Base-by-base conservation (phyloP, 2,113 vertebrate species). In the Ceyx melanurus region DNA sequence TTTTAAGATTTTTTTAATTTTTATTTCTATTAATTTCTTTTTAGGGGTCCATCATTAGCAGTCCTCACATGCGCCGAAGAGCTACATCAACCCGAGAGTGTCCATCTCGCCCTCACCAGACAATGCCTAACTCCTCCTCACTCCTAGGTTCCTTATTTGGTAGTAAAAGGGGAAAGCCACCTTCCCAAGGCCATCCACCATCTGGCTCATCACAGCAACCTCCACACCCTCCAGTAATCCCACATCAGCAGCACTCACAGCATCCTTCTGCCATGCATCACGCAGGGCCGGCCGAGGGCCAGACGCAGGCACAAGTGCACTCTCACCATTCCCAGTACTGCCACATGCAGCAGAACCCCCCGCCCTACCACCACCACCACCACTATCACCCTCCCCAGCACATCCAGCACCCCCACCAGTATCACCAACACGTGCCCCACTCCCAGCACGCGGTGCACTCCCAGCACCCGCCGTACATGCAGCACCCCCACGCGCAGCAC, bases 21-120 rank as follows among this genome's bases (percentile, higher is more conserved):
- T 97, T 71, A 91, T 97, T 97, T 98, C 97, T 97, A 96, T 98
- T 97, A 97, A 98, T 98, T 98, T 98, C 98, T 98, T 98, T 98
- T 96, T 98, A 99, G 99, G 99, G 99, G 87, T 99, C 99, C 98
- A 98, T 99, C 98, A 99, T 99, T 99, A 99, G 98, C 98, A 99
- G 99, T 90, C 99, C 99, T 96, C 99, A 99, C 98, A 98, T 98
- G 96, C 98, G 98, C 96, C 98, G 98, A 92, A 98, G 99, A 98
- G 96, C 98, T 94, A 98, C 98, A 82, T 98, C 99, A 97, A 98
- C 98, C 96, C 98, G 98, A 94, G 99, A 99, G 97, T 98, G 98
- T 95, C 98, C 99, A 71, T 98, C 99, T 95, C 98, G 98, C 96
- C 97, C 98, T 93, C 98, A 98, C 97, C 98, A 98, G 97, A 97